Evolutionary conservation across 2,888 invertebrate genomes (phyloP).

Genomic region (Hybos culiciformis): DNA sequence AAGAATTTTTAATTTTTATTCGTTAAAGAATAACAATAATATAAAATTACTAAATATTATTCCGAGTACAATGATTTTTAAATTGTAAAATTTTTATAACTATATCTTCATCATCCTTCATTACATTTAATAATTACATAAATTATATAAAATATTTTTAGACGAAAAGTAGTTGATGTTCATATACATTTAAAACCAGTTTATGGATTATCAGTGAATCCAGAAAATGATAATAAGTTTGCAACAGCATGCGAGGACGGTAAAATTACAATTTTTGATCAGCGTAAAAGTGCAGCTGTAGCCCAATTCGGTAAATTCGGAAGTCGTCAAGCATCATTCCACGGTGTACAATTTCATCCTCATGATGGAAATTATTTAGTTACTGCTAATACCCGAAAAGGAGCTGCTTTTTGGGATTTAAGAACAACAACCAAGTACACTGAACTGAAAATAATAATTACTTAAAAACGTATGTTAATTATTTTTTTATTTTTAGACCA

Average conservation of each 20-base stretch:
- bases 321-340: conserved; percentile 54
- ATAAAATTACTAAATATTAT: no score
- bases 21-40: no score
- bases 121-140: neutral
- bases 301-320: conserved; percentile 50
- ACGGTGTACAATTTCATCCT: conserved; percentile 91
- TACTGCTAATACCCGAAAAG: conserved; percentile 82
- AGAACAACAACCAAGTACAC: conserved; percentile 29
- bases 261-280: conserved; percentile 71
- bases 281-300: conserved; percentile 39
- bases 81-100: neutral
- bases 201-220: conserved; percentile 78
- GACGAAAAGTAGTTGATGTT: conserved; percentile 47
- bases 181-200: conserved; percentile 80
- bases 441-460: neutral
- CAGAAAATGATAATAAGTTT: conserved; percentile 67
- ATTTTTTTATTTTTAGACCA: conserved; percentile 39
- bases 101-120: neutral
- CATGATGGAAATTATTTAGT: conserved; percentile 64
- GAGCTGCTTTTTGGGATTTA: conserved; percentile 80
- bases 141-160: conserved; percentile 18
- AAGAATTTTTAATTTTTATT: no score
- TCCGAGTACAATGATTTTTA: no score
- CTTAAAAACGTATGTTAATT: neutral
- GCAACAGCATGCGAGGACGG: conserved; percentile 90